Evolutionary conservation across 2,888 invertebrate species (phyloP).

Genomic region (Cryptops parisi): DNA sequence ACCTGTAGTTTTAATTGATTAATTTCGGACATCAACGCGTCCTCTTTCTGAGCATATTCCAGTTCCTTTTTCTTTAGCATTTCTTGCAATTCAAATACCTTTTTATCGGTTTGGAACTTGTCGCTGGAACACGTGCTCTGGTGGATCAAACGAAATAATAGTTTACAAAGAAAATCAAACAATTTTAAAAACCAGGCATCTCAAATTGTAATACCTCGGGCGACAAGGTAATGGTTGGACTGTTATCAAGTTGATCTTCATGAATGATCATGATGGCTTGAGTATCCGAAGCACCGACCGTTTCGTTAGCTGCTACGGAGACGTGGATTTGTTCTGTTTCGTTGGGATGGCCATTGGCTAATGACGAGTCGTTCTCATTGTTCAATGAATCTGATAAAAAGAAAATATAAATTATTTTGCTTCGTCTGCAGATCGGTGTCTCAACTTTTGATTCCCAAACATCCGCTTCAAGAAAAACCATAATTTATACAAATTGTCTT

Average conservation of each 20-base stretch:
- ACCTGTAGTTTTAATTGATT: constrained; percentile 9
- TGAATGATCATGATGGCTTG: constrained; percentile 17
- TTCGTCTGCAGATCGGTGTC: no score
- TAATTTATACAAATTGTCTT: no score
- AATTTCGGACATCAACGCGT: not conserved
- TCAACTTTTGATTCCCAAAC: no score
- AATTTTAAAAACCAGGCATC: not conserved
- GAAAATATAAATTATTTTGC: no score
- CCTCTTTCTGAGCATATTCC: not conserved
- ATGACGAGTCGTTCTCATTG: constrained; percentile 13
- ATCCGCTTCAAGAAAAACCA: no score
- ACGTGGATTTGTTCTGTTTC: constrained; percentile 3
- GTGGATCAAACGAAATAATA: not conserved
- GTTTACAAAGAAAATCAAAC: not conserved
- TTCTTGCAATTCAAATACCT: not conserved
- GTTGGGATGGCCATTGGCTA: constrained; percentile 7
- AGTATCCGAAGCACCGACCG: constrained; percentile 10
- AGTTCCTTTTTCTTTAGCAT: not conserved
- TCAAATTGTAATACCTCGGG: no score
- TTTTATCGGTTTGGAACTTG: not conserved
- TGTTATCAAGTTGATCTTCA: constrained; percentile 12
- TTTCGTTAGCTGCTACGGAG: constrained; percentile 19
- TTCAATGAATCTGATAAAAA: constrained; percentile 7
- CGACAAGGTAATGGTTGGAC: no score
- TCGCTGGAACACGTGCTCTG: not conserved